phyloP scores from a whole-genome alignment of 1,140 invertebrate species.

The Hypothenemus hampei region DNA sequence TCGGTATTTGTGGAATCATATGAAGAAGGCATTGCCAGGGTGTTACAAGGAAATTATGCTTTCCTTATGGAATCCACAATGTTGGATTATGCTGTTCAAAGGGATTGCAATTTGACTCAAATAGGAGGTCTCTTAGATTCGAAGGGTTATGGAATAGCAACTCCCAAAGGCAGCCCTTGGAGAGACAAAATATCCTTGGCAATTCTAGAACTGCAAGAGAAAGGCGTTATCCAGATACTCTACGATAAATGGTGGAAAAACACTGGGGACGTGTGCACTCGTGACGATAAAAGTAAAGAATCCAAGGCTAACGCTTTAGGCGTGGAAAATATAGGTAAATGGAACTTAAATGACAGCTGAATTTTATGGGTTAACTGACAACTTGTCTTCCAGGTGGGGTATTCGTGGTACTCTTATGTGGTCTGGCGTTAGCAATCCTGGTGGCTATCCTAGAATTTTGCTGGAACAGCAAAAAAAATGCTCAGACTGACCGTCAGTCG shows the following conservation, averaged over 20 bases:
- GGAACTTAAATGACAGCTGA: neutral
- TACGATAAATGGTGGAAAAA: constrained; percentile 99
- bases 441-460: constrained; percentile 93
- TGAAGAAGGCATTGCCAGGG: constrained; percentile 81
- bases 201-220: constrained; percentile 92
- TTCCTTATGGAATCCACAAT: constrained; percentile 99
- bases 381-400: constrained; percentile 85
- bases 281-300: constrained; percentile 87
- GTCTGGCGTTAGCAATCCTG: constrained; percentile 81
- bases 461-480: constrained; percentile 92
- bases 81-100: constrained; percentile 91
- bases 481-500: constrained; percentile 81
- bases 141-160: constrained; percentile 85
- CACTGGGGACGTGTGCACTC: constrained; percentile 84
- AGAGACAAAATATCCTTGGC: constrained; percentile 91
- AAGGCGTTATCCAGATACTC: constrained; percentile 88
- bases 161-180: constrained; percentile 88
- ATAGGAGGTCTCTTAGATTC: constrained; percentile 89
- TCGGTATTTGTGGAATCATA: constrained; percentile 84
- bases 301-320: constrained; percentile 89
- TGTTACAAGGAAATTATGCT: constrained; percentile 88
- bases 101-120: constrained; percentile 97
- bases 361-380: neutral
- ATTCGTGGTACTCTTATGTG: constrained; percentile 94
- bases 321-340: constrained; percentile 86